Conservation (phyloP, 1,140 invertebrate species). For the Hyphantria cunea region DNA sequence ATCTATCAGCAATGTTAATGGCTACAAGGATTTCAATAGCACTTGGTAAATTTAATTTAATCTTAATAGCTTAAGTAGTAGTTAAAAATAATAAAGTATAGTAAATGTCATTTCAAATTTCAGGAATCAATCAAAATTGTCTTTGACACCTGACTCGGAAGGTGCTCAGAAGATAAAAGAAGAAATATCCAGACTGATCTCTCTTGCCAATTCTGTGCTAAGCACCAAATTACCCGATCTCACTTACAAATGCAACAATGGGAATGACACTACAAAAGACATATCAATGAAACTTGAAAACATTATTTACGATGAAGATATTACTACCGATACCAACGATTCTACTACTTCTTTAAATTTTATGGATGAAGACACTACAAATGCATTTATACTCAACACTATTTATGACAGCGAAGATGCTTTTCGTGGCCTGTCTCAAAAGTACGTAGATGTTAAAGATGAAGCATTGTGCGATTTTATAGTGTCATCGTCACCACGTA, state of each 20-base stretch:
- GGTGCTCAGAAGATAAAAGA: slow-evolving; percentile 62
- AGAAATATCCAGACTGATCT: slow-evolving; percentile 71
- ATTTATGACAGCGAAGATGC: slow-evolving; percentile 42
- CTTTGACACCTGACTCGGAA: slow-evolving; percentile 59
- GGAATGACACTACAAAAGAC: slow-evolving; percentile 9
- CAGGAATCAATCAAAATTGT: slow-evolving; percentile 67
- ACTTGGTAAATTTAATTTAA: slow-evolving; percentile 51
- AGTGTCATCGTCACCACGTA: slow-evolving; percentile 47
- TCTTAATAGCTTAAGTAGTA: neutral
- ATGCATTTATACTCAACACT: slow-evolving; percentile 43
- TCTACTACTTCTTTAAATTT: slow-evolving; percentile 41
- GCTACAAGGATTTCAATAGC: slow-evolving; percentile 61
- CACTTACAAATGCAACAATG: slow-evolving; percentile 48
- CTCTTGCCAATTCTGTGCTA: slow-evolving; percentile 76
- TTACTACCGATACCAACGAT: slow-evolving; percentile 40
- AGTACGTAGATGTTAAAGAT: slow-evolving; percentile 47
- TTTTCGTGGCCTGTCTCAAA: slow-evolving; percentile 46
- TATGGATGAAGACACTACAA: slow-evolving; percentile 46
- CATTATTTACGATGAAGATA: slow-evolving; percentile 23
- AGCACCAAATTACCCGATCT: slow-evolving; percentile 73
- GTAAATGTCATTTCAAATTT: slow-evolving; percentile 33
- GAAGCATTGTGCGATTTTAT: slow-evolving; percentile 49
- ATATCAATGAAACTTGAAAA: slow-evolving; percentile 18
- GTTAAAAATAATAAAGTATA: neutral
- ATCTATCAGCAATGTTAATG: slow-evolving; percentile 73